Conservation (phyloP, 2,888 invertebrate species). For the Craniophora ligustri region DNA sequence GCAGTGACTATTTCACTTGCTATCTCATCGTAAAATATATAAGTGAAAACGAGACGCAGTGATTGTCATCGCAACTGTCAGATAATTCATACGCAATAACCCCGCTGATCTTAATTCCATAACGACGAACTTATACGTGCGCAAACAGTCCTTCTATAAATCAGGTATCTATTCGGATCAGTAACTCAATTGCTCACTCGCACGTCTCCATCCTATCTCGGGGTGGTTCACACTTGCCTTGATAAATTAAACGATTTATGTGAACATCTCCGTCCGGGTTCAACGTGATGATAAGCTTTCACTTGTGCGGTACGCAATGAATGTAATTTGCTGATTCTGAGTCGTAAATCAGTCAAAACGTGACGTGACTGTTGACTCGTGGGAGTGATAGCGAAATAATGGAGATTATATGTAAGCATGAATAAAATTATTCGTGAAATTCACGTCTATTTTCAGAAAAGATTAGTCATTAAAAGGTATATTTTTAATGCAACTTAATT, state of each 20-base stretch:
- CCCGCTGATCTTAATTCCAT: not conserved
- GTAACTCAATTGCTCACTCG: conserved; percentile 41
- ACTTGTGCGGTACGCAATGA: conserved; percentile 25
- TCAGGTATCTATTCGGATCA: conserved; percentile 34
- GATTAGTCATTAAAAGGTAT: too few species aligned
- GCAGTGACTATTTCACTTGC: too few species aligned
- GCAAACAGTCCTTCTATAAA: conserved; percentile 20
- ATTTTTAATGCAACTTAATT: too few species aligned
- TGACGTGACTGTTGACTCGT: conserved; percentile 16
- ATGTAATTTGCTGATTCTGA: conserved; percentile 13
- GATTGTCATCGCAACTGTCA: too few species aligned
- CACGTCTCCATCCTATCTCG: conserved; percentile 35
- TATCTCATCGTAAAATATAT: too few species aligned
- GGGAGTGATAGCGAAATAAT: conserved; percentile 17
- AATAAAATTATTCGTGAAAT: not conserved
- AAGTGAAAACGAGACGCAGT: too few species aligned
- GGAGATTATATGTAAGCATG: conserved; percentile 9
- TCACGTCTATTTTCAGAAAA: not conserved
- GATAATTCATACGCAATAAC: too few species aligned
- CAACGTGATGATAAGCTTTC: conserved; percentile 30
- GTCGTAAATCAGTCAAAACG: conserved; percentile 40
- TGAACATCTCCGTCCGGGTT: conserved; percentile 22
- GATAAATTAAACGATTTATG: conserved; percentile 46
- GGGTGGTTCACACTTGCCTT: conserved; percentile 43
- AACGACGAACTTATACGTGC: conserved; percentile 5